phyloP scores from a whole-genome alignment of 2,888 invertebrate genomes.

The Alitta virens region DNA sequence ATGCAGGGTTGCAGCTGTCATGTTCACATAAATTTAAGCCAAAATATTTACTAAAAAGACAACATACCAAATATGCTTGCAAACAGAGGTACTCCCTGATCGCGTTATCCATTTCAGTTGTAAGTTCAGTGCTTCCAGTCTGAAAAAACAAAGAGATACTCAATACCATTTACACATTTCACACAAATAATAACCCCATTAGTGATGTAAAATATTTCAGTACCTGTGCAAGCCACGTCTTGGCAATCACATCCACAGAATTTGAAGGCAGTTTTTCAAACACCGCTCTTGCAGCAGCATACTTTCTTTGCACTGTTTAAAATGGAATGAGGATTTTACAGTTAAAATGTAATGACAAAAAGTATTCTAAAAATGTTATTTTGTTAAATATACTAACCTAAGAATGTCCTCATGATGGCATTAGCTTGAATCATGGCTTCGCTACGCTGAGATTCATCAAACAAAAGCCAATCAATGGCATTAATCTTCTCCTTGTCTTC shows the following conservation, averaged over 20 bases:
- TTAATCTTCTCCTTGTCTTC: conserved; percentile 73
- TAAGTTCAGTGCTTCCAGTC: conserved; percentile 58
- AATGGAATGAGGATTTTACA: too few relatives aligned
- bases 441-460: conserved; percentile 71
- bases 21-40: too few relatives aligned
- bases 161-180: too few relatives aligned
- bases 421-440: conserved; percentile 87
- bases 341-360: not conserved
- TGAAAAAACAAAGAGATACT: conserved; percentile 31
- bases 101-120: conserved; percentile 60
- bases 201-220: not conserved
- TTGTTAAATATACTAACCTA: conserved; percentile 55
- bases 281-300: conserved; percentile 77
- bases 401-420: conserved; percentile 79
- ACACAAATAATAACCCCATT: too few relatives aligned
- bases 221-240: conserved; percentile 56
- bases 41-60: not conserved
- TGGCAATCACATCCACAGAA: conserved; percentile 64
- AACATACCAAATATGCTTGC: conserved; percentile 72
- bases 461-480: conserved; percentile 82
- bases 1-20: too few relatives aligned
- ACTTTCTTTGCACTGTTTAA: conserved; percentile 71
- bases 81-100: conserved; percentile 84
- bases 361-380: not conserved
- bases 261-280: conserved; percentile 72